A percentile compares a stretch with the other conserved stretches of the same genome.
Evolutionary conservation across 2,113 vertebrate genomes (phyloP).

Genomic region (Vulpes ferrilata): DNA sequence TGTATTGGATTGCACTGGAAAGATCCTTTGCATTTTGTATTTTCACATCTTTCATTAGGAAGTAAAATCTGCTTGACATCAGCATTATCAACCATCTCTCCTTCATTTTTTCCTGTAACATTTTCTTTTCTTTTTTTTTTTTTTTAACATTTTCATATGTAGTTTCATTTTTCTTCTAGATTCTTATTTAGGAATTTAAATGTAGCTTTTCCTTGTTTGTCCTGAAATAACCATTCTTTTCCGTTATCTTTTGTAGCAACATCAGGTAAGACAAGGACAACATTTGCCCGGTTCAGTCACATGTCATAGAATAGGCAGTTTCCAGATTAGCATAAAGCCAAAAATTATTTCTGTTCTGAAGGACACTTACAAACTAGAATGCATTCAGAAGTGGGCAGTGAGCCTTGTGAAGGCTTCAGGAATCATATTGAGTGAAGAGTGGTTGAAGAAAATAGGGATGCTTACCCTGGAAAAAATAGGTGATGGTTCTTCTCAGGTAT

Average conservation of each 20-base stretch:
- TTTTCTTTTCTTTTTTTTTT: slow-evolving; percentile 70
- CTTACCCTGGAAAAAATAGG: no score
- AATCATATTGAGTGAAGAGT: slow-evolving; percentile 38
- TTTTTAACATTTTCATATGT: slow-evolving; percentile 34
- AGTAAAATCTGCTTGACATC: slow-evolving; percentile 3
- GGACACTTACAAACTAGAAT: slow-evolving; percentile 23
- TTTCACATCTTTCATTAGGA: slow-evolving; percentile 65
- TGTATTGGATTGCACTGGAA: neutral
- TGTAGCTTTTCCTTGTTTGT: slow-evolving; percentile 57
- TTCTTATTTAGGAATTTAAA: slow-evolving; percentile 37
- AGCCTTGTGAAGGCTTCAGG: slow-evolving; percentile 48
- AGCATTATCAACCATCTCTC: slow-evolving; percentile 17
- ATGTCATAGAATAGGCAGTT: slow-evolving; percentile 18
- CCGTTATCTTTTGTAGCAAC: slow-evolving; percentile 29
- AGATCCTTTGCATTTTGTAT: slow-evolving; percentile 53
- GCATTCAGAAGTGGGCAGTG: neutral
- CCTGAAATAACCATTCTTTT: neutral
- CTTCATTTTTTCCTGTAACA: slow-evolving; percentile 22
- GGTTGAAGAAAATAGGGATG: slow-evolving; percentile 49
- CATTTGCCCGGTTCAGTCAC: neutral
- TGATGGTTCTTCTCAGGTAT: neutral
- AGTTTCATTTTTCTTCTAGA: slow-evolving; percentile 52
- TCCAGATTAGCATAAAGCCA: slow-evolving; percentile 36
- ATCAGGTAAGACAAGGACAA: slow-evolving; percentile 22
- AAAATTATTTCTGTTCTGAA: slow-evolving; percentile 48